Percentiles rank a stretch among this genome's conserved stretches.
Evolutionary conservation across 2,113 vertebrate genomes (phyloP).

Genomic region (Falcunculus frontatus): DNA sequence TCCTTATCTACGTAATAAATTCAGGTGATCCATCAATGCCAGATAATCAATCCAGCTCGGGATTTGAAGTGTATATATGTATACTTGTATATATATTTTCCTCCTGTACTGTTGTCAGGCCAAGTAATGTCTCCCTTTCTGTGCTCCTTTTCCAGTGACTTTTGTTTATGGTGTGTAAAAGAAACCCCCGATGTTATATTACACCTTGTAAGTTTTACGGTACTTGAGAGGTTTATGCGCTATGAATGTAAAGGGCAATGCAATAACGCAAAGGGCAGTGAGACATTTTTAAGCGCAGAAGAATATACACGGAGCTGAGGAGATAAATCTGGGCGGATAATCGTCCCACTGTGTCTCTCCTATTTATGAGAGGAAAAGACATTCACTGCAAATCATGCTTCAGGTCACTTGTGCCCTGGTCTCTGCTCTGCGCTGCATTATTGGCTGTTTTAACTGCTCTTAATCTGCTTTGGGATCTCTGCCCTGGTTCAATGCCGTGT

Average conservation of each 20-base stretch:
- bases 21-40: conserved; percentile 82
- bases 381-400: background rate
- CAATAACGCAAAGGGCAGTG: conserved; percentile 63
- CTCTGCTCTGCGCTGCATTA: background rate
- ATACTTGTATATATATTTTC: conserved; percentile 39
- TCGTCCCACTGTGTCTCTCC: conserved; percentile 26
- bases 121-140: conserved; percentile 37
- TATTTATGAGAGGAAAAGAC: conserved; percentile 26
- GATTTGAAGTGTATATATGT: conserved; percentile 56
- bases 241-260: conserved; percentile 66
- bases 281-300: conserved; percentile 64
- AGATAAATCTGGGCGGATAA: conserved; percentile 59
- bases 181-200: conserved; percentile 33
- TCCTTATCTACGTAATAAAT: conserved; percentile 87
- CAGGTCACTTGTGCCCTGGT: background rate
- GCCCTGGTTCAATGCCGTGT: fast-evolving
- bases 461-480: background rate
- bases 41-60: conserved; percentile 79
- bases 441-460: background rate
- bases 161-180: conserved; percentile 46
- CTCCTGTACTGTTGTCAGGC: conserved; percentile 46
- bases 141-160: background rate
- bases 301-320: conserved; percentile 29
- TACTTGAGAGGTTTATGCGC: conserved; percentile 62
- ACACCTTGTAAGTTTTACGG: conserved; percentile 65